A percentile compares a stretch with the other conserved stretches of the same genome.
Evolutionary conservation across 2,113 vertebrate species (phyloP).

Genomic region (Myocastor coypus): DNA sequence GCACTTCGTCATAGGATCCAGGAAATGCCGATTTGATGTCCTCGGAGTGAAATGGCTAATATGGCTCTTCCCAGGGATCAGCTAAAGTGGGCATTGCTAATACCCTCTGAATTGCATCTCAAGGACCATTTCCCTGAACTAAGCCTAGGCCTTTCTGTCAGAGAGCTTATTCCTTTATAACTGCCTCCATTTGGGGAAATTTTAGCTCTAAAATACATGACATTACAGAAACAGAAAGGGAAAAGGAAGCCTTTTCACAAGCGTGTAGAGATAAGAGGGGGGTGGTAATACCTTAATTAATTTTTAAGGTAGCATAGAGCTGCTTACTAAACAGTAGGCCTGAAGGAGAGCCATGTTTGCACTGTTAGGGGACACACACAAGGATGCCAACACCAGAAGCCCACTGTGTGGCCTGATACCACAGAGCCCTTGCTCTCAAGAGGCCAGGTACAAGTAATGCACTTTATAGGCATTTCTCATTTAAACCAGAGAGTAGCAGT

Average conservation of each 20-base stretch:
- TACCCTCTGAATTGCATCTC: conserved; percentile 43
- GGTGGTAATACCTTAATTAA: not conserved
- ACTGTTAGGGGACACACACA: not conserved
- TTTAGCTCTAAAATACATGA: conserved; percentile 48
- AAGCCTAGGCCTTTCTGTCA: conserved; percentile 6
- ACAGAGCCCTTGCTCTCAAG: not conserved
- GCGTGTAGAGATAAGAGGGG: not conserved
- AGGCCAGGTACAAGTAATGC: not conserved
- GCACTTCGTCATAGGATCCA: not conserved
- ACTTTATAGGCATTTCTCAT: not conserved
- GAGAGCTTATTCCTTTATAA: conserved; percentile 1
- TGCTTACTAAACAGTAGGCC: not conserved
- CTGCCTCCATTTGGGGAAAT: not conserved
- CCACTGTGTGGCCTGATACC: no score
- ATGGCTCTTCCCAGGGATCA: conserved; percentile 29
- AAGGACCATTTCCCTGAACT: conserved; percentile 60
- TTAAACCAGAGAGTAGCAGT: not conserved
- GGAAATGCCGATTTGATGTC: not conserved
- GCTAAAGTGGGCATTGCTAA: conserved; percentile 8
- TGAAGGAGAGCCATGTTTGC: not conserved
- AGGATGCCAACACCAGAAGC: not conserved
- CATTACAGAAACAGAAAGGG: conserved; percentile 31
- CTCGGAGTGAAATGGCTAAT: not conserved
- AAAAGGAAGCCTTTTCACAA: not conserved
- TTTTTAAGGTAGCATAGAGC: not conserved